Evolutionary conservation across 2,113 vertebrate species (phyloP).

Genomic region (Garra rufa): DNA sequence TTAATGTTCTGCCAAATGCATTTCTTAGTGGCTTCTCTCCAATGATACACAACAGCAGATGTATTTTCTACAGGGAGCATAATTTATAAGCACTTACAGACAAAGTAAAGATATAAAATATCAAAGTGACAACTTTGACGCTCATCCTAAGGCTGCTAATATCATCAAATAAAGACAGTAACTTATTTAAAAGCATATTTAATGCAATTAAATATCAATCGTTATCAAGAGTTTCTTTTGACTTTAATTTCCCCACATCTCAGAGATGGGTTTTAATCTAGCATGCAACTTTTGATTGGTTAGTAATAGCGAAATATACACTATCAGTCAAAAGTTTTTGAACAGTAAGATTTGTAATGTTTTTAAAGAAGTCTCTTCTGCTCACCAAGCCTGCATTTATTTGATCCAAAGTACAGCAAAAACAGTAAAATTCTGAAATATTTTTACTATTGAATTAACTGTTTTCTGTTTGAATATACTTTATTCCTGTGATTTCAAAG

Average conservation of each 20-base stretch:
- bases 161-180: neutral
- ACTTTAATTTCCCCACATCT: neutral
- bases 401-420: no score
- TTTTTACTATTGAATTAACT: no score
- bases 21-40: slow-evolving; percentile 6
- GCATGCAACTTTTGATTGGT: neutral
- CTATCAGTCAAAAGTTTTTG: neutral
- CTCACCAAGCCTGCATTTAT: no score
- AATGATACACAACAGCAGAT: neutral
- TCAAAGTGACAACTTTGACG: neutral
- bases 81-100: neutral
- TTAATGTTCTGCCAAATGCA: neutral
- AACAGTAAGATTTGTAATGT: no score
- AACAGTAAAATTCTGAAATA: no score
- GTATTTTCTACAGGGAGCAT: neutral
- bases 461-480: no score
- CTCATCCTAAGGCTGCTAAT: neutral
- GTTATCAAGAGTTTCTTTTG: neutral
- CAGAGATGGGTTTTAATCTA: neutral
- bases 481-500: no score
- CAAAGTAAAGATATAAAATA: neutral
- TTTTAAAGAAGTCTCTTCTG: no score
- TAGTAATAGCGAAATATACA: neutral
- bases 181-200: neutral
- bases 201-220: neutral